Percentiles rank a stretch among this genome's conserved stretches.
These are phyloP conservation scores for Bos javanicus DNA, from an alignment of 2,113 vertebrate genomes.

Conservation along the genomic window DNA sequence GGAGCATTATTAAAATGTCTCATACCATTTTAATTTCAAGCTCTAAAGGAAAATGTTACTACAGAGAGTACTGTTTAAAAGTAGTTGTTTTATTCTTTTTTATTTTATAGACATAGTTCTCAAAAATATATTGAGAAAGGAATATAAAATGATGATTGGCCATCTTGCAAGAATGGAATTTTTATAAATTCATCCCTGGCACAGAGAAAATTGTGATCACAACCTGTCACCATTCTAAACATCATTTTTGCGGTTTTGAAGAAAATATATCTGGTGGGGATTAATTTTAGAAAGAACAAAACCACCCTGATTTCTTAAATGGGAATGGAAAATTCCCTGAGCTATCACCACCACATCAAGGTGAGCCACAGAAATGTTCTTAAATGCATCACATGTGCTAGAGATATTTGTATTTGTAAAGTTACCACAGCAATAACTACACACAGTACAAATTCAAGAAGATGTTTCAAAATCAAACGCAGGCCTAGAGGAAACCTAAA, in stretches of 20 bases:
- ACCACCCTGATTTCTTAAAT: slow-evolving; percentile 48
- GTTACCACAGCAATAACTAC: not conserved
- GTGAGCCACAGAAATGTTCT: slow-evolving; percentile 1
- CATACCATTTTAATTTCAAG: not conserved
- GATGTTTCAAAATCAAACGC: not conserved
- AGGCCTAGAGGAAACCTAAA: not conserved
- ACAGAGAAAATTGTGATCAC: slow-evolving; percentile 66
- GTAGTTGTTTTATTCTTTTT: not conserved
- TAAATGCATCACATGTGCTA: not conserved
- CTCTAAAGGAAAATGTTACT: not conserved
- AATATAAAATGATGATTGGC: slow-evolving; percentile 47
- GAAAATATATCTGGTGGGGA: slow-evolving; percentile 58
- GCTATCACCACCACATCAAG: slow-evolving; percentile 1
- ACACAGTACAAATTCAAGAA: not conserved
- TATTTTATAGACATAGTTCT: not conserved
- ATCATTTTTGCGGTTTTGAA: slow-evolving; percentile 55
- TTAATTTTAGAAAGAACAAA: slow-evolving; percentile 63
- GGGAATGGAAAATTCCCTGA: slow-evolving; percentile 34
- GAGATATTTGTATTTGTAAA: not conserved
- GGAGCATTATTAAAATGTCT: not conserved
- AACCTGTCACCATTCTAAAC: slow-evolving; percentile 66
- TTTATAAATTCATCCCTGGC: slow-evolving; percentile 59
- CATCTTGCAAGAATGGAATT: slow-evolving; percentile 53
- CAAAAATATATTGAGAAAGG: slow-evolving; percentile 35
- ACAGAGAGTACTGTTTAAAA: not conserved